phyloP scores from a whole-genome alignment of 2,113 vertebrate species.

The Seriola quinqueradiata region DNA sequence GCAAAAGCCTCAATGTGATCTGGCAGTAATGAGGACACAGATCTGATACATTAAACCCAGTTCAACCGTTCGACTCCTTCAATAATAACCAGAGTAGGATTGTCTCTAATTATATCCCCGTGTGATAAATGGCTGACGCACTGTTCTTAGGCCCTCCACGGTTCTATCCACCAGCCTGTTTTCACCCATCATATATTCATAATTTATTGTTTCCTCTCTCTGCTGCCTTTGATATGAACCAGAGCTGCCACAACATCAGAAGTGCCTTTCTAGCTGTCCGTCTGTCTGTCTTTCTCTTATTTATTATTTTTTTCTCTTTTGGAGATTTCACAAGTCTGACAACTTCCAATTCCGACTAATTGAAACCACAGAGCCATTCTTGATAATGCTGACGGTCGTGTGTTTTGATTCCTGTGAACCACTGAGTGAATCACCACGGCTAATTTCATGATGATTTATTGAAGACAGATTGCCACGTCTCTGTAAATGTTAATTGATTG shows the following conservation, averaged over 20 bases:
- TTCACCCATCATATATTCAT: conserved; percentile 44
- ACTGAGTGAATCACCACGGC: conserved; percentile 7
- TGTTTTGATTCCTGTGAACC: conserved; percentile 11
- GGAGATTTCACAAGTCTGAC: conserved; percentile 34
- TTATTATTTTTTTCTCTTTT: neutral
- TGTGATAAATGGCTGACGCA: conserved; percentile 35
- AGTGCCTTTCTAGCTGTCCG: conserved; percentile 6
- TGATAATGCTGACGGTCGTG: neutral
- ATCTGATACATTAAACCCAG: conserved; percentile 15
- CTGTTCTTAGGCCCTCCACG: conserved; percentile 5
- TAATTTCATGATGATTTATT: conserved; percentile 37
- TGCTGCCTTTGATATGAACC: conserved; percentile 53
- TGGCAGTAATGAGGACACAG: conserved; percentile 34
- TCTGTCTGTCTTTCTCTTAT: neutral
- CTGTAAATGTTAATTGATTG: conserved; percentile 13
- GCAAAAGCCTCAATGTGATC: conserved; percentile 15
- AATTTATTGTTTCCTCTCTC: conserved; percentile 58
- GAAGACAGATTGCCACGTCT: conserved; percentile 15
- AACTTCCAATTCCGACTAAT: conserved; percentile 35
- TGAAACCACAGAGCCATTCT: conserved; percentile 21
- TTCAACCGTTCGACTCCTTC: conserved; percentile 3
- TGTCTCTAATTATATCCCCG: conserved; percentile 45
- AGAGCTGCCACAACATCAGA: conserved; percentile 49
- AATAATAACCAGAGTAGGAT: conserved; percentile 30
- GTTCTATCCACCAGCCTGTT: conserved; percentile 31